These are phyloP conservation scores for Progne subis DNA, from an alignment of 2,113 vertebrate species.

Conservation along the genomic window DNA sequence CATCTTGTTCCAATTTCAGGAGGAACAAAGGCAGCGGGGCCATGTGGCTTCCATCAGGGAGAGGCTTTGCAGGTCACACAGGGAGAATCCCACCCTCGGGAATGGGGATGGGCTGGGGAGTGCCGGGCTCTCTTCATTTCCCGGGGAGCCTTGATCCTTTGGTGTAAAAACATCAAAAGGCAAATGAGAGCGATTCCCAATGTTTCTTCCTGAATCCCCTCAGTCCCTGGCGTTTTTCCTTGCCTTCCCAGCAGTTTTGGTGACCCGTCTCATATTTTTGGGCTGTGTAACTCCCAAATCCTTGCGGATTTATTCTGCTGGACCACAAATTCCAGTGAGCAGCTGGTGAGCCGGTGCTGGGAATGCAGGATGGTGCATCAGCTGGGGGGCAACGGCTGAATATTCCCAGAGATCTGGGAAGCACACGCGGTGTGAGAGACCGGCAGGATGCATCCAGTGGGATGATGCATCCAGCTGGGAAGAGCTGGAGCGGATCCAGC, in stretches of 20 bases:
- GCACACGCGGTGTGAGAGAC: accelerated
- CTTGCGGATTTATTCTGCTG: not conserved
- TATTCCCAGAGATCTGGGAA: not conserved
- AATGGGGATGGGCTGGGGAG: not conserved
- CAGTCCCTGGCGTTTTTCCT: not conserved
- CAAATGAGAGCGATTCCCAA: not conserved
- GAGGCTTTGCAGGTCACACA: not conserved
- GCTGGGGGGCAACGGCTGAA: not conserved
- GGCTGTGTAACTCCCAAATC: accelerated
- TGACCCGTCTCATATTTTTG: not conserved
- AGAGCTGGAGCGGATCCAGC: too few species aligned
- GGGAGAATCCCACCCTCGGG: not conserved
- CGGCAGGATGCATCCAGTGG: accelerated
- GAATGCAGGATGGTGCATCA: not conserved
- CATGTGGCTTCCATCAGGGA: not conserved
- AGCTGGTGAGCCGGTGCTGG: accelerated
- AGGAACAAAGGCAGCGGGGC: not conserved
- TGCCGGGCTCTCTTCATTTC: accelerated
- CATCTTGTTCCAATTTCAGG: not conserved
- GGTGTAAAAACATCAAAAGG: not conserved
- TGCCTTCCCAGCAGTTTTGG: not conserved
- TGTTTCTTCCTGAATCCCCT: not conserved
- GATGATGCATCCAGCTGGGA: too few species aligned
- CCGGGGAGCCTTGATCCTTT: not conserved
- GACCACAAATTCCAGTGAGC: not conserved